A percentile compares a stretch with the other conserved stretches of the same genome.
Evolutionary conservation across 2,113 vertebrate species (phyloP).

Genomic region (Percina caprodes): DNA sequence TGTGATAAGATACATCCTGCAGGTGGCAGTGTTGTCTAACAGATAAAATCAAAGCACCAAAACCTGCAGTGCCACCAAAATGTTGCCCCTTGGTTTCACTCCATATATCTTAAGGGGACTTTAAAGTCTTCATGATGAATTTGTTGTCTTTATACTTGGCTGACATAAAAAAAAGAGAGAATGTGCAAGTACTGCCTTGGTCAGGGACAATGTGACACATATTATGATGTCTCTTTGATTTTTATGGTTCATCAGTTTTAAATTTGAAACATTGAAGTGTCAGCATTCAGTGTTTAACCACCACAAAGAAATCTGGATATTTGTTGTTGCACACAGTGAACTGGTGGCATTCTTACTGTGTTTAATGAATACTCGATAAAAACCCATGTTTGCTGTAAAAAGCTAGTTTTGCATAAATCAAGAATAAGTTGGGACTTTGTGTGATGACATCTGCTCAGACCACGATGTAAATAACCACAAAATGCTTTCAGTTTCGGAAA

Average conservation of each 20-base stretch:
- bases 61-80: neutral
- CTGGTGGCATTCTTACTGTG: slow-evolving; percentile 8
- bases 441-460: slow-evolving; percentile 32
- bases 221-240: slow-evolving; percentile 54
- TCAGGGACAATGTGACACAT: slow-evolving; percentile 30
- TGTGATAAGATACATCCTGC: slow-evolving; percentile 32
- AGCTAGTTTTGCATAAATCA: slow-evolving; percentile 47
- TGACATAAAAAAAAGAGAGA: slow-evolving; percentile 25
- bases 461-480: slow-evolving; percentile 7
- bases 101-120: neutral
- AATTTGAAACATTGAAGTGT: slow-evolving; percentile 34
- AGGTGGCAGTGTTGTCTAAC: slow-evolving; percentile 76
- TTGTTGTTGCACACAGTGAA: slow-evolving; percentile 49
- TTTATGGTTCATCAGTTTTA: slow-evolving; percentile 37
- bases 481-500: neutral
- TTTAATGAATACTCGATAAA: slow-evolving; percentile 51
- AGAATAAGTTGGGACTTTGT: slow-evolving; percentile 15
- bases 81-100: neutral
- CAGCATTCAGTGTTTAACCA: slow-evolving; percentile 41
- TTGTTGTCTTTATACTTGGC: slow-evolving; percentile 21
- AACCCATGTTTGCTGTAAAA: slow-evolving; percentile 25
- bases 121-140: slow-evolving; percentile 16
- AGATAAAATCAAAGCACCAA: slow-evolving; percentile 14
- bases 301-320: slow-evolving; percentile 64
- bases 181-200: slow-evolving; percentile 34